Base-by-base conservation (phyloP, 92 coral and sea anemone genomes). In the Actinernus sp. region DNA sequence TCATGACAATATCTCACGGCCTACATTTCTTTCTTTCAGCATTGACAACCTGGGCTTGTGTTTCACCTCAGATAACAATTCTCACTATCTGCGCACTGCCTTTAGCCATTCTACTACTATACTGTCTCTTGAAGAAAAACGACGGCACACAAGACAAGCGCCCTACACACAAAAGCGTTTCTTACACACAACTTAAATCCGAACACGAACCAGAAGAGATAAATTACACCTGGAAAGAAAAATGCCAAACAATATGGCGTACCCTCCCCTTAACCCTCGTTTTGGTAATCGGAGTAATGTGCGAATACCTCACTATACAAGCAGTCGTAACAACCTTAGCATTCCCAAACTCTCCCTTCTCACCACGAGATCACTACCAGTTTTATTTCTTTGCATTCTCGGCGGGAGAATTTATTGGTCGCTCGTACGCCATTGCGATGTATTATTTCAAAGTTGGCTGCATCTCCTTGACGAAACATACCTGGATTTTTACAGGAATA, bases 301-400 rank as follows among this genome's bases (percentile, higher is more conserved):
- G 79, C 22, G 95, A 88, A 58, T 88, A 68, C 31, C 45, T 83
- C 22, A 72, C 84, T 13, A 43, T 88, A 22, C 82, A 88, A 36
- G 86, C 86, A 13, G 90, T 83, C 29, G 95, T 83, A 21, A 83
- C 90, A 30, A 83, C 90, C 1, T 28, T 88, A 29, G 90, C 87
- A 4, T 83, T 83, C 37, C 67, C 81, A 36, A 55, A 78, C 53
- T 69, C 95, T 1, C 90, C 80, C 19, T 88, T 83, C 63, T 65
- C 83, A 40, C 94, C 90, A 9, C 67, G 90, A 3, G 76, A 65
- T 55, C 94, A 88, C 52, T 88, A 76, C 49, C 78, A 75, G 39
- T 65, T 76, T 59, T 88, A 88, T 65, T 82, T 84, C 48, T 74
- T 81, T n/a, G 34, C 47, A 29, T 80, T 88, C 58, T 68, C 81